These are phyloP conservation scores for Brotogeris chrysoptera DNA, from an alignment of 2,797 vertebrate genomes.

Conservation along the genomic window DNA sequence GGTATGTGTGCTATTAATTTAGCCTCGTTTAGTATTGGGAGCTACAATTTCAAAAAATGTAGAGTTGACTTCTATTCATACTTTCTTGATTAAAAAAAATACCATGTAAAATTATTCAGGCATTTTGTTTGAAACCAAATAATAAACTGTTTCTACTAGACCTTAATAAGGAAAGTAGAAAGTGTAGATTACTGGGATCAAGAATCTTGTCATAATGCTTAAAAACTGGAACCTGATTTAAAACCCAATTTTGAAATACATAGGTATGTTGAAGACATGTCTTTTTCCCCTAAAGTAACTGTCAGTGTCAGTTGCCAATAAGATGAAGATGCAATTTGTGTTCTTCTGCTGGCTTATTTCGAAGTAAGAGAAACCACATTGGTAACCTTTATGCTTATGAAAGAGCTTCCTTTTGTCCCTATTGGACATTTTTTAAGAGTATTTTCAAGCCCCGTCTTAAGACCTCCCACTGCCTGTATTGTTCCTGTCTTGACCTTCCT, in stretches of 20 bases:
- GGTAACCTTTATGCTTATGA: background rate
- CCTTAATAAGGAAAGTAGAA: background rate
- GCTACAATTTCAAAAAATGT: constrained; percentile 7
- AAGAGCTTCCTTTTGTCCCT: background rate
- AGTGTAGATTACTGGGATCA: background rate
- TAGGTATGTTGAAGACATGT: background rate
- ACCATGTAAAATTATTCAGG: background rate
- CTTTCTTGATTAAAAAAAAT: background rate
- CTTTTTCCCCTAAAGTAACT: background rate
- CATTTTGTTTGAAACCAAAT: background rate
- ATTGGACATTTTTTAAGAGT: background rate
- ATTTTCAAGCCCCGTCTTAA: background rate
- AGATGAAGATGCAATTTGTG: background rate
- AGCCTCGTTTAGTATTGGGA: constrained; percentile 26
- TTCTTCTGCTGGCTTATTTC: background rate
- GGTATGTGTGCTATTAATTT: constrained; percentile 50
- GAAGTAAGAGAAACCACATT: background rate
- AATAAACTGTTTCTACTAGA: background rate
- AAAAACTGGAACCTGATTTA: background rate
- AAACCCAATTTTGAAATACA: background rate
- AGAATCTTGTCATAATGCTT: background rate
- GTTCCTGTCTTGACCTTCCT: background rate
- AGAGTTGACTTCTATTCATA: constrained; percentile 10
- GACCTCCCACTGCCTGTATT: background rate
- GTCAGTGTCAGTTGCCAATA: background rate